These are phyloP conservation scores for Hafferia zeledoni DNA, from an alignment of 2,797 vertebrate genomes.

Conservation along the genomic window DNA sequence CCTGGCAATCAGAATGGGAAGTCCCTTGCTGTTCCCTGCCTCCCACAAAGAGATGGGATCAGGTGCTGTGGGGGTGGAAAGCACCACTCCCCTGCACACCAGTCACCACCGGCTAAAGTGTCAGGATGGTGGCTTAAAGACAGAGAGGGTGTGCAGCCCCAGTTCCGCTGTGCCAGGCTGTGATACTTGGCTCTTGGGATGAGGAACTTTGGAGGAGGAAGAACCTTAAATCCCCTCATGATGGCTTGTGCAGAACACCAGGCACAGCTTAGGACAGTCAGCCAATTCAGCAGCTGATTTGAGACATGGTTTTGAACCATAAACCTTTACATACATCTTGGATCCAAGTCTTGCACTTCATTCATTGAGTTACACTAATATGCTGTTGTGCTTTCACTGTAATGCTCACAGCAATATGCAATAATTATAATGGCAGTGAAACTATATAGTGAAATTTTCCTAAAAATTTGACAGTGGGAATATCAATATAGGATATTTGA, in stretches of 20 bases:
- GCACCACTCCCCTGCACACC: not conserved
- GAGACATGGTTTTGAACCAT: not conserved
- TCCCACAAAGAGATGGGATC: not conserved
- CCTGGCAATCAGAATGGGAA: not conserved
- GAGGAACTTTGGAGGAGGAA: not conserved
- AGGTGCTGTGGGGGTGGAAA: not conserved
- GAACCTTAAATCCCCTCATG: not conserved
- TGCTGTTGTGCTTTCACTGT: not conserved
- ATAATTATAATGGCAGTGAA: not conserved
- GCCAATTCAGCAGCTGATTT: not conserved
- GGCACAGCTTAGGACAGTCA: not conserved
- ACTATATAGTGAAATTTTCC: not conserved
- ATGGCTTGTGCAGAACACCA: not conserved
- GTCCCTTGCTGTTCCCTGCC: not conserved
- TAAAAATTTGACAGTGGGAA: not conserved
- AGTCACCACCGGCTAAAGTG: rapidly evolving
- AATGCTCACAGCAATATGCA: not conserved
- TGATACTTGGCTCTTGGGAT: not conserved
- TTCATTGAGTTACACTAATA: not conserved
- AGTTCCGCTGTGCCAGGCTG: not conserved
- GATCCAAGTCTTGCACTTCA: not conserved
- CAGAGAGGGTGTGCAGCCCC: not conserved
- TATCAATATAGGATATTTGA: not conserved
- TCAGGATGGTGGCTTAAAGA: not conserved
- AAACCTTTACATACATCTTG: not conserved